A percentile compares a stretch with the other conserved stretches of the same genome.
phyloP scores from a whole-genome alignment of 2,888 invertebrate species.

The Rhopalosiphum nymphaeae region DNA sequence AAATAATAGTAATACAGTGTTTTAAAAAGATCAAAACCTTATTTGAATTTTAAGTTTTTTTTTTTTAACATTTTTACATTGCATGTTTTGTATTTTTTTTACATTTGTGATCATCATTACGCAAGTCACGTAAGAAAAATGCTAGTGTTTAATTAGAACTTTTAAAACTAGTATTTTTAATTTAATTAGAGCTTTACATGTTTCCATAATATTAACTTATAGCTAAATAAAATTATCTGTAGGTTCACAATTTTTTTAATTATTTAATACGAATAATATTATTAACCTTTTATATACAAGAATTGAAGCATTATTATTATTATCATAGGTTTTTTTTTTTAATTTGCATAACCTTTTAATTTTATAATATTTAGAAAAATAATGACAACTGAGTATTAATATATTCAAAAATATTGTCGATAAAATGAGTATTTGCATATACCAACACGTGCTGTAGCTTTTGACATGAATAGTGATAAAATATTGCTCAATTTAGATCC shows the following conservation, averaged over 20 bases:
- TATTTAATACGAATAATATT: background rate
- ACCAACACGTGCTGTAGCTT: background rate
- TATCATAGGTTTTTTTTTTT: background rate
- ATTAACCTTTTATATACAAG: background rate
- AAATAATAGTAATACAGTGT: background rate
- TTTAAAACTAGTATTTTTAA: slow-evolving; percentile 37
- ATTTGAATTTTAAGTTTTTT: slow-evolving; percentile 47
- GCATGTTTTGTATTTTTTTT: slow-evolving; percentile 39
- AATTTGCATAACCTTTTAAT: background rate
- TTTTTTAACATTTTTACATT: slow-evolving; percentile 17
- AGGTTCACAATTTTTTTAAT: background rate
- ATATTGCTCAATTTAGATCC: slow-evolving; percentile 61
- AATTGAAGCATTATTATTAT: background rate
- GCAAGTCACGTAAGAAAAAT: slow-evolving; percentile 55
- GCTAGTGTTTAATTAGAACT: slow-evolving; percentile 49
- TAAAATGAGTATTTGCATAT: background rate
- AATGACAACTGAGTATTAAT: background rate
- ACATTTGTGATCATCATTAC: slow-evolving; percentile 39
- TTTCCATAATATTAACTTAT: slow-evolving; percentile 11
- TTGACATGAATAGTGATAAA: slow-evolving; percentile 57
- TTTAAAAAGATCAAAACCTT: slow-evolving; percentile 43
- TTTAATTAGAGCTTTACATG: slow-evolving; percentile 42
- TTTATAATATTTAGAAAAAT: background rate
- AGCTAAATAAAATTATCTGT: background rate
- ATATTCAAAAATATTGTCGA: background rate